phyloP scores from a whole-genome alignment of 1,140 invertebrate genomes.

The Meteorus sp. region DNA sequence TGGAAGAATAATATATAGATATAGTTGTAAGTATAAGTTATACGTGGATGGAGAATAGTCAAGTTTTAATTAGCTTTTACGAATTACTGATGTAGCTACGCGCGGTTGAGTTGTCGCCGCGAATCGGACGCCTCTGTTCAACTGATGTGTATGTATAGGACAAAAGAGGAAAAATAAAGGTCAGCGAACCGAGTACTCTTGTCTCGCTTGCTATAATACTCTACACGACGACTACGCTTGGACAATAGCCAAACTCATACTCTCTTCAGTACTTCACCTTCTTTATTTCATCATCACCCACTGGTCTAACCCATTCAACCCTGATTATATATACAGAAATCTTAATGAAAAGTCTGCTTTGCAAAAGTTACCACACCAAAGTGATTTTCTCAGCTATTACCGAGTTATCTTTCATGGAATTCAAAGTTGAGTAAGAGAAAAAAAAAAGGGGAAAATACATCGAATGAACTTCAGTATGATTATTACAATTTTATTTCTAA shows the following conservation, averaged over 20 bases:
- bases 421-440: too few species aligned
- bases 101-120: conserved; percentile 26
- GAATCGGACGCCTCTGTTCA: conserved; percentile 22
- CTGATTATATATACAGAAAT: conserved; percentile 29
- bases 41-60: conserved; percentile 24
- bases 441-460: too few species aligned
- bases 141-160: too few species aligned
- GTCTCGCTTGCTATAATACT: background rate
- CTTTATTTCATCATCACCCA: too few species aligned
- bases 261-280: background rate
- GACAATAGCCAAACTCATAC: conserved; percentile 27
- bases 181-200: conserved; percentile 1
- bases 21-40: too few species aligned
- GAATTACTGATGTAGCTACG: conserved; percentile 33
- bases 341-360: conserved; percentile 31
- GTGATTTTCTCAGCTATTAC: conserved; percentile 12
- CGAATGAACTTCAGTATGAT: too few species aligned
- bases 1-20: too few species aligned
- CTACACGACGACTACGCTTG: conserved; percentile 12
- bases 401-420: conserved; percentile 1
- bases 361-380: conserved; percentile 1
- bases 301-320: too few species aligned
- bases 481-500: too few species aligned
- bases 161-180: conserved; percentile 23
- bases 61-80: conserved; percentile 36